Percentiles rank a stretch among this genome's conserved stretches.
Conservation (phyloP, 2,113 vertebrate genomes). For the Pseudorectes ferrugineus region DNA sequence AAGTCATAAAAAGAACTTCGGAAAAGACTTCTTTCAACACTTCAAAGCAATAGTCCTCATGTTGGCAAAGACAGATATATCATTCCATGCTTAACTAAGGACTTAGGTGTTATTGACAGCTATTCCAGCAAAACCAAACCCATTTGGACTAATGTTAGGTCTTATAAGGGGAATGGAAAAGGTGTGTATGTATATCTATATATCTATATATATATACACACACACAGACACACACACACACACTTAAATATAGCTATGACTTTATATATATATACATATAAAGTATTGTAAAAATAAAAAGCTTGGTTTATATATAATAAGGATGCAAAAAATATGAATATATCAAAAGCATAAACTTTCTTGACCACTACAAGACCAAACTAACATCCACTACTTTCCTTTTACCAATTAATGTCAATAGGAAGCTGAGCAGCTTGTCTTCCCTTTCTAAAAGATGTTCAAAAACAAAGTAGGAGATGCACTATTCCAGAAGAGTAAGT, state of each 20-base stretch:
- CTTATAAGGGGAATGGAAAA: background rate
- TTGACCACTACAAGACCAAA: background rate
- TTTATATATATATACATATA: background rate
- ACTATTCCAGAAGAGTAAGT: background rate
- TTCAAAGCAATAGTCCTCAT: background rate
- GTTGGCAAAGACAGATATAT: background rate
- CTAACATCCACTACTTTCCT: background rate
- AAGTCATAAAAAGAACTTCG: background rate
- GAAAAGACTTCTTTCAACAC: background rate
- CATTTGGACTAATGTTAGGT: background rate
- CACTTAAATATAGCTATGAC: background rate
- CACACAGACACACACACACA: rapidly evolving
- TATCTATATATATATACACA: background rate
- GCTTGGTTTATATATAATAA: background rate
- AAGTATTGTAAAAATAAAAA: background rate
- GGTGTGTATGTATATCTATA: no score
- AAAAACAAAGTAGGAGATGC: background rate
- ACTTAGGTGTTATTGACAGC: background rate
- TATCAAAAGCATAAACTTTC: background rate
- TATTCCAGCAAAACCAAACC: background rate
- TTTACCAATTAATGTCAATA: background rate
- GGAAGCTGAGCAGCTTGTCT: background rate
- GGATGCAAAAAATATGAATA: background rate
- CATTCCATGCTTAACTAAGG: background rate
- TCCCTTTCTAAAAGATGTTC: background rate